Conservation (phyloP, 2,113 vertebrate species). For the Microcebus griseorufus region DNA sequence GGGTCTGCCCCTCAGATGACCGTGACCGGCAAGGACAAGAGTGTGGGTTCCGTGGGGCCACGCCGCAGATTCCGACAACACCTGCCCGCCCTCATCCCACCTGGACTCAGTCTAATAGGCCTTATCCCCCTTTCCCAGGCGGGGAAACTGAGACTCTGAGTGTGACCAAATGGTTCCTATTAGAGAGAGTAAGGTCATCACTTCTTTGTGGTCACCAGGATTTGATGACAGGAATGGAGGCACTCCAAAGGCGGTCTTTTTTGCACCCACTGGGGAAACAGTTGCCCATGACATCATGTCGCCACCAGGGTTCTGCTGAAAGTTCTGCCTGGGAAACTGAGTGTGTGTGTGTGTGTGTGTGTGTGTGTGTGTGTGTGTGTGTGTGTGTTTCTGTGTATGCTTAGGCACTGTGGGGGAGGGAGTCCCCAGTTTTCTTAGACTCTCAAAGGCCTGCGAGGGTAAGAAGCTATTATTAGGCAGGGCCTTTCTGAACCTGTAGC, state of each 20-base stretch:
- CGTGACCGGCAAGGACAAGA: no score
- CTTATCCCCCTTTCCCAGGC: no score
- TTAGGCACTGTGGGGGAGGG: no score
- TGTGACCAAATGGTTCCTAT: background rate
- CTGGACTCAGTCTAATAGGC: no score
- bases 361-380: background rate
- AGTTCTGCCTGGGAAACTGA: background rate
- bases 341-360: background rate
- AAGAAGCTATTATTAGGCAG: background rate
- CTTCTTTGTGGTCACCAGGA: no score
- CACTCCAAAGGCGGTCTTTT: background rate
- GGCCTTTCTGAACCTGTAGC: background rate
- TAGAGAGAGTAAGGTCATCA: background rate
- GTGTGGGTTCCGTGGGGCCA: no score
- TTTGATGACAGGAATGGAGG: background rate
- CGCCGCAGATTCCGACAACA: no score
- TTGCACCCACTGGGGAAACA: no score
- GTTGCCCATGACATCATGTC: rapidly evolving
- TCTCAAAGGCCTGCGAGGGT: background rate
- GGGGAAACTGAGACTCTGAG: no score
- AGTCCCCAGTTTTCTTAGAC: background rate
- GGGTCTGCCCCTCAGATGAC: no score
- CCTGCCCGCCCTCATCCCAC: no score
- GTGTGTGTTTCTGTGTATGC: no score
- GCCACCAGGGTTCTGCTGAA: background rate